Conservation (phyloP, 2,113 vertebrate genomes). For the Loxodonta africana region DNA sequence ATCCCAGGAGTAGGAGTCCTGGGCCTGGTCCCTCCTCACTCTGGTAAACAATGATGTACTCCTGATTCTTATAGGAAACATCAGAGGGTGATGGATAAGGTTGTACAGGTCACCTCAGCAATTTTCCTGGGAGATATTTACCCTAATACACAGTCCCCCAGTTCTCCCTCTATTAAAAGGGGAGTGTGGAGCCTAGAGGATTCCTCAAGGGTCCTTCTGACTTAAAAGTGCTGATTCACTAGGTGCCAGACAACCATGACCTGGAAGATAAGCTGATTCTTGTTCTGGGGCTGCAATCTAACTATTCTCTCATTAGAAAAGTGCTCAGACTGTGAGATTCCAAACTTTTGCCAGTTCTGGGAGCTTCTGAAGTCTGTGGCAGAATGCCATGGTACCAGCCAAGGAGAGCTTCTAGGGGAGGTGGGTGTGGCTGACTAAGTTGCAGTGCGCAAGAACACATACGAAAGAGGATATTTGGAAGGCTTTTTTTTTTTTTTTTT, state of each 20-base stretch:
- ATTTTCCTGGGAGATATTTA: slow-evolving; percentile 42
- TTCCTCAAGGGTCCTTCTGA: background rate
- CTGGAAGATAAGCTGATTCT: background rate
- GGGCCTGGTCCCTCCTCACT: background rate
- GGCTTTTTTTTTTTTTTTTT: background rate
- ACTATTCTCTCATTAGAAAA: slow-evolving; percentile 43
- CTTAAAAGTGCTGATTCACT: slow-evolving; percentile 26
- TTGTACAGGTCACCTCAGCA: background rate
- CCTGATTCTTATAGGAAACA: slow-evolving; percentile 48
- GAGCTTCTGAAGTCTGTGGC: slow-evolving; percentile 6
- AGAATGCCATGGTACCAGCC: background rate
- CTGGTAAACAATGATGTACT: slow-evolving; percentile 42
- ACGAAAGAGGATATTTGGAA: slow-evolving; percentile 10
- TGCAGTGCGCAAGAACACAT: background rate
- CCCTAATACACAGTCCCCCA: background rate
- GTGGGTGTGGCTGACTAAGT: background rate
- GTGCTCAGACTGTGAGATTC: slow-evolving; percentile 39
- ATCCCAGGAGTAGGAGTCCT: background rate
- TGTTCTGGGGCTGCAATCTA: slow-evolving; percentile 33
- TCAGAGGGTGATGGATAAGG: slow-evolving; percentile 18
- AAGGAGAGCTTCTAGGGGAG: background rate
- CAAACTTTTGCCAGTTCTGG: background rate
- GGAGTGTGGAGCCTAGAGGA: background rate
- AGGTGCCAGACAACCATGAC: background rate
- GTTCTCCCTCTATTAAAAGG: slow-evolving; percentile 27